These are phyloP conservation scores for Protonibea diacanthus DNA, from an alignment of 2,797 vertebrate genomes.

Conservation along the genomic window DNA sequence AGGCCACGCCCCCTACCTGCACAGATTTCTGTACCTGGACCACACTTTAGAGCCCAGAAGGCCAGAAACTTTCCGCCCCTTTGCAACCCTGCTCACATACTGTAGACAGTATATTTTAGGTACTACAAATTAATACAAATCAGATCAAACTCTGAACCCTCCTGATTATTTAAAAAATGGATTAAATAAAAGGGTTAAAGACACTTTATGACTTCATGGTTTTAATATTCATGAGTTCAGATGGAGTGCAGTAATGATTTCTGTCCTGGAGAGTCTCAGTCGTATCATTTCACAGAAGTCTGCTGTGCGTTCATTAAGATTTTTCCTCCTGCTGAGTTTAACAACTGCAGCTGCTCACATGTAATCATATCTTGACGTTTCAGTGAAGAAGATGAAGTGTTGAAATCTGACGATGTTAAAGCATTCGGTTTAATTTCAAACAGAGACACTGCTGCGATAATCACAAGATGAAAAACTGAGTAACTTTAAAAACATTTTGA, in stretches of 20 bases:
- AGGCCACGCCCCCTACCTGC: too few relatives aligned
- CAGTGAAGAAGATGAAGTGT: background rate
- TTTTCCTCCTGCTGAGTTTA: constrained; percentile 9
- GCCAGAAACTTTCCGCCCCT: too few relatives aligned
- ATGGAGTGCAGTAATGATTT: background rate
- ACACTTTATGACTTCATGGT: background rate
- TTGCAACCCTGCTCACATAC: too few relatives aligned
- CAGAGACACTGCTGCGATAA: background rate
- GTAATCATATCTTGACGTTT: background rate
- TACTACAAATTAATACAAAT: background rate
- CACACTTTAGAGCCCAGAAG: too few relatives aligned
- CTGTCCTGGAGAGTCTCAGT: background rate
- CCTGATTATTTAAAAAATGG: background rate
- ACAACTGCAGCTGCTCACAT: background rate
- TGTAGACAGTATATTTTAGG: background rate
- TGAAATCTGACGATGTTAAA: background rate
- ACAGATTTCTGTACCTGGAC: too few relatives aligned
- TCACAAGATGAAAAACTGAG: background rate
- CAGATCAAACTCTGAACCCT: too few relatives aligned
- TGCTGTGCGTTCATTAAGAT: background rate
- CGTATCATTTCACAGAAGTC: background rate
- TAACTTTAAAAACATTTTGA: background rate
- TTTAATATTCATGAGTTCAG: background rate
- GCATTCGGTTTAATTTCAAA: background rate
- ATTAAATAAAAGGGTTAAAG: background rate